Evolutionary conservation across 2,113 vertebrate species (phyloP), one percentile per base, ranked within the genome.

Genomic region (Dryoscopus gambensis): DNA sequence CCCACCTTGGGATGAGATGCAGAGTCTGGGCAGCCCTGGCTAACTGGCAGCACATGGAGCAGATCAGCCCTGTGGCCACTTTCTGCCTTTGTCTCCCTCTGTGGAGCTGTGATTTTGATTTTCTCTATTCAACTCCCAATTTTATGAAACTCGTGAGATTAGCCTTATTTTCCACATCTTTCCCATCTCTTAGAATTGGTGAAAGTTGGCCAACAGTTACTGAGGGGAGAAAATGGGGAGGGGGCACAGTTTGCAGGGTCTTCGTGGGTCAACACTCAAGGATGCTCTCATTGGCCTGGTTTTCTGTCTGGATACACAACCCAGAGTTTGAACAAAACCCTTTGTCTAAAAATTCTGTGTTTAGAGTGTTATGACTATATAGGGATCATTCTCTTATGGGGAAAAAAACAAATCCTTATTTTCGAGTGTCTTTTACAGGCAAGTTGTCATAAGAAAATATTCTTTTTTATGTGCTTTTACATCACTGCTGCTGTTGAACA

Each of bases 1-100:
- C 6, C 19, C 14, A 9, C 19, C 2, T 31, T 5, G 23, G 37
- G 25, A 20, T 52, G 55, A 78, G 68, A 3, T 25, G 64, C 60
- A n/a, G 80, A n/a, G 56, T 44, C 25, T 35, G n/a, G 7, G 4
- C 35, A 55, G 57, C 20, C 64, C 53, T 5, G 5, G 37, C 50
- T 63, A 63, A 24, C 59, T 46, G 71, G 62, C n/a, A 57, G 44
- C 62, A 37, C 13, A 0, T 3, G 10, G 42, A 1, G 3, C 12
- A 40, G 14, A 44, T 53, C 1, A 2, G 27, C 46, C 33, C 39
- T 8, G 0, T 10, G n/a, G 28, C 27, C 13, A 0, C 31, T 53
- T 82, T 12, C 37, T 81, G 52, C 62, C 53, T 24, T 82, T 22
- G 4, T 37, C n/a, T 87, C n/a, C 27, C 25, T 74, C 42, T 78